Evolutionary conservation across 2,113 vertebrate species (phyloP).

Genomic region (Nymphicus hollandicus): DNA sequence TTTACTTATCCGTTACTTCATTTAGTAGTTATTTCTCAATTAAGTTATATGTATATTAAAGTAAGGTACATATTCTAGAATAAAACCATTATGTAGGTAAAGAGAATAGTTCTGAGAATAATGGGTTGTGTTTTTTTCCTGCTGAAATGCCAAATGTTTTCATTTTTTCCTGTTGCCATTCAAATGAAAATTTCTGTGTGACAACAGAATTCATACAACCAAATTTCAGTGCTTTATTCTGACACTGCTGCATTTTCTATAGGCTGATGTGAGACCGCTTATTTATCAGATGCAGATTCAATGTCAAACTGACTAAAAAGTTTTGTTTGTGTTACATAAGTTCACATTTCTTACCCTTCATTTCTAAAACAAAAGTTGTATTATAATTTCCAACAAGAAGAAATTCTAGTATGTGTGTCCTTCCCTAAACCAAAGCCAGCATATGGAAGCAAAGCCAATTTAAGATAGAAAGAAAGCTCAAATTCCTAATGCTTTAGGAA

Average conservation of each 20-base stretch:
- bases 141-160: background rate
- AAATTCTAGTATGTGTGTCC: background rate
- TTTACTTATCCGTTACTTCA: background rate
- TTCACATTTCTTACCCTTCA: background rate
- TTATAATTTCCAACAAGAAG: background rate
- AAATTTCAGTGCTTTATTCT: background rate
- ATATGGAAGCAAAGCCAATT: background rate
- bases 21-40: background rate
- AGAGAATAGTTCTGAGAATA: background rate
- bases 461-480: background rate
- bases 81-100: background rate
- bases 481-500: background rate
- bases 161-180: background rate
- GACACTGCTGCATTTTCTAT: background rate
- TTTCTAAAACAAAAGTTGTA: background rate
- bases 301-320: background rate
- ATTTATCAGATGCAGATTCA: background rate
- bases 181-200: background rate
- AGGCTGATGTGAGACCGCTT: background rate
- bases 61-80: background rate
- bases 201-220: background rate
- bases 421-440: background rate
- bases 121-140: background rate
- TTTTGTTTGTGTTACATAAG: background rate
- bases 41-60: background rate